Evolutionary conservation across 2,797 vertebrate species (phyloP).

Genomic region (Benthosema pterotum): DNA sequence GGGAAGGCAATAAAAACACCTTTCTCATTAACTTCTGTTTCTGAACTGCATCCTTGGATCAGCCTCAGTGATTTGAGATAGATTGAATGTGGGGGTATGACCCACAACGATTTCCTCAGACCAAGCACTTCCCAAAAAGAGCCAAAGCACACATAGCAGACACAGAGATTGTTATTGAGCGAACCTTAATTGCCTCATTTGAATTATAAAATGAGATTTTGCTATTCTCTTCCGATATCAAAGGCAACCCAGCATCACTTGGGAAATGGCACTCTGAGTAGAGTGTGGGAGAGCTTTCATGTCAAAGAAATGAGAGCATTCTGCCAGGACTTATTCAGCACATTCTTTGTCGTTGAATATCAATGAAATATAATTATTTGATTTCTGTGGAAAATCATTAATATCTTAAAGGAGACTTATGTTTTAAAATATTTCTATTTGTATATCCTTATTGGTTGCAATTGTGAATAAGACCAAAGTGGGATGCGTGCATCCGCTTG

Average conservation of each 20-base stretch:
- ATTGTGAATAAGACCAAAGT: too few species aligned
- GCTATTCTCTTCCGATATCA: constrained; percentile 35
- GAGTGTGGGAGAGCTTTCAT: constrained; percentile 27
- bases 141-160: constrained; percentile 8
- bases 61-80: constrained; percentile 11
- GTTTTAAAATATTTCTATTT: neutral
- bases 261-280: constrained; percentile 15
- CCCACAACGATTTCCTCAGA: constrained; percentile 14
- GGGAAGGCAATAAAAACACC: neutral
- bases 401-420: neutral
- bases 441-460: too few species aligned
- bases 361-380: constrained; percentile 14
- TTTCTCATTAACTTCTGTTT: constrained; percentile 31
- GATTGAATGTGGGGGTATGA: constrained; percentile 18
- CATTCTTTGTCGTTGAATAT: constrained; percentile 34
- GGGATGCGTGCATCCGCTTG: too few species aligned
- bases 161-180: constrained; percentile 23
- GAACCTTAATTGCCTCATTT: constrained; percentile 48
- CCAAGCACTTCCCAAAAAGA: constrained; percentile 11
- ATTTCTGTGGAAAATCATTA: neutral
- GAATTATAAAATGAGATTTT: constrained; percentile 46
- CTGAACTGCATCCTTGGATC: constrained; percentile 20
- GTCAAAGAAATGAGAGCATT: constrained; percentile 22
- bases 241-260: constrained; percentile 29
- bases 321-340: constrained; percentile 25